Conservation (phyloP, 2,888 invertebrate genomes). For the Anorthoa munda region DNA sequence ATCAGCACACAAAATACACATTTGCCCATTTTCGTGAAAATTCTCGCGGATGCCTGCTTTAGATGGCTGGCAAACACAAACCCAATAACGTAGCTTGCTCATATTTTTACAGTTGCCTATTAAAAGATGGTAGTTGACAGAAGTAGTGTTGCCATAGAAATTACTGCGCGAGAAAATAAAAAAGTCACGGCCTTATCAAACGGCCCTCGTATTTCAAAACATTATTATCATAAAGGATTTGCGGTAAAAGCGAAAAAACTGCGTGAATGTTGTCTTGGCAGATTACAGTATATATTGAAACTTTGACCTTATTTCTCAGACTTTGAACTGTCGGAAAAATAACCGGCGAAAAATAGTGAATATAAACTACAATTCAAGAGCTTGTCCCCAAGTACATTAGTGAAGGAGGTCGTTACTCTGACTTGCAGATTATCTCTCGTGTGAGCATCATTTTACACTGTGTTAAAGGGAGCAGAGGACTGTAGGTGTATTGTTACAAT, state of each 20-base stretch:
- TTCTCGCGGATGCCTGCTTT: too few species aligned
- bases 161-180: too few species aligned
- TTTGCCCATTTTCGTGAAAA: too few species aligned
- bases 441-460: constrained; percentile 30
- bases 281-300: not conserved
- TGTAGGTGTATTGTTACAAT: constrained; percentile 58
- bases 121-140: too few species aligned
- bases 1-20: too few species aligned
- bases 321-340: not conserved
- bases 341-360: not conserved
- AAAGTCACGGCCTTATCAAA: too few species aligned
- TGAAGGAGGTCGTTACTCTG: constrained; percentile 42
- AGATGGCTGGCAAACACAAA: too few species aligned
- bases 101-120: too few species aligned
- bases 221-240: not conserved
- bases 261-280: not conserved
- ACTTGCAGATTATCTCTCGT: constrained; percentile 23
- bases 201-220: constrained; percentile 1
- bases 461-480: constrained; percentile 31
- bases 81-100: too few species aligned
- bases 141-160: too few species aligned
- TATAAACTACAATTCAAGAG: not conserved
- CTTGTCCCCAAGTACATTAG: not conserved
- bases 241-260: not conserved
- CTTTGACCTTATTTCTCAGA: not conserved